Evolutionary conservation across 2,888 invertebrate genomes (phyloP), one percentile per base, ranked within the genome.

Genomic region (Lymantria monacha): DNA sequence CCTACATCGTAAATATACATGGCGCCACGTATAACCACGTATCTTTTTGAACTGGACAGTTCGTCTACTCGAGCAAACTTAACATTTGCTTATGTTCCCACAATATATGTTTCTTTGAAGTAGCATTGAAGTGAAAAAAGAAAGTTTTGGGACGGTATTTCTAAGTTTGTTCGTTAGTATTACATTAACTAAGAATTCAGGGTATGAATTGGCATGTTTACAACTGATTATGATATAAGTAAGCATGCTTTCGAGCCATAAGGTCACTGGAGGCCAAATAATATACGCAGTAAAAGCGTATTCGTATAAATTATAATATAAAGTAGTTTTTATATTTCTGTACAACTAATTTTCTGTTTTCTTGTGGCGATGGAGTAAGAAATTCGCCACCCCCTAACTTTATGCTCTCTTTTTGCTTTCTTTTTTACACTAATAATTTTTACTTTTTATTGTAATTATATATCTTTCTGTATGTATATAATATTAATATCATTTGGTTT

Each of bases 1-100:
- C 46, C 50, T 49, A 46, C 11, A 11, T 49, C 47, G 47, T 55
- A 59, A 66, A 65, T 68, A 61, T 61, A 65, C 54, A 57, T 52
- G 44, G 48, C 49, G 13, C 54, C 59, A 41, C 51, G 43, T 49
- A 57, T 55, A 54, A 57, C 53, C 58, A 38, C 48, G 49, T 44
- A 42, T 58, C 52, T 56, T 44, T 49, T 53, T 55, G 42, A 44
- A 45, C 47, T 57, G 53, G 55, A 41, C 46, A 51, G 43, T 51
- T 30, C 30, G 40, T 44, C 41, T 45, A n/a, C 44, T 22, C 31
- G 15, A 14, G 43, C 48, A 41, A 51, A 55, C 46, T 15, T 44
- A 12, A 36, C 50, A 30, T 42, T 46, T 56, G 55, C 51, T 51
- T 46, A 22, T 44, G n/a, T 22, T 8, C 22, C 14, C 38, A 30